phyloP scores from a whole-genome alignment of 2,113 vertebrate species.

The Gymnarchus niloticus region DNA sequence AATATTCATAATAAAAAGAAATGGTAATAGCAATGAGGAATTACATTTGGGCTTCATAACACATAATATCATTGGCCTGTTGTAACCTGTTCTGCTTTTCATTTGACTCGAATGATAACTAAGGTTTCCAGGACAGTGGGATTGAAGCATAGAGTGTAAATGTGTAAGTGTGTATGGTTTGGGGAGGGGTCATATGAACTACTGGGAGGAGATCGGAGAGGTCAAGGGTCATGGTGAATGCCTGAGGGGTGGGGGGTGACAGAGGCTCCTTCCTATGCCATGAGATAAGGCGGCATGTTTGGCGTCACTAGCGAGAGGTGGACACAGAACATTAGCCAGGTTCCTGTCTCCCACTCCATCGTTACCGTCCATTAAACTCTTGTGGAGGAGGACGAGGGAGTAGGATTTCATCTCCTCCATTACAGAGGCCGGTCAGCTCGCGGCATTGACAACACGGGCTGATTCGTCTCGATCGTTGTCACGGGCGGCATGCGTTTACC shows the following conservation, averaged over 20 bases:
- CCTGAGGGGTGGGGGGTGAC: background rate
- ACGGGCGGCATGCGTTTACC: no score
- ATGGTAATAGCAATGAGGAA: background rate
- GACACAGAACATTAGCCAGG: conserved; percentile 60
- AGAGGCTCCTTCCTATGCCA: conserved; percentile 36
- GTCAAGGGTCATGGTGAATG: conserved; percentile 43
- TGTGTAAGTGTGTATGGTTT: background rate
- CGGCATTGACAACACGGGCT: no score
- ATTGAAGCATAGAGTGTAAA: background rate
- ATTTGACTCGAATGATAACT: background rate
- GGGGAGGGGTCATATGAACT: conserved; percentile 33
- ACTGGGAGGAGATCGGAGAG: background rate
- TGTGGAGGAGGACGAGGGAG: no score
- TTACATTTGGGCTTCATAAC: background rate
- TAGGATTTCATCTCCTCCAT: conserved; percentile 12
- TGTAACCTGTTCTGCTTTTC: background rate
- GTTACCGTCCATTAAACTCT: no score
- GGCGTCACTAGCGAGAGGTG: conserved; percentile 59
- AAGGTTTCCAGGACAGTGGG: background rate
- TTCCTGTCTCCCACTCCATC: no score
- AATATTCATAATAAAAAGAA: background rate
- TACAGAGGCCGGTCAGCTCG: no score
- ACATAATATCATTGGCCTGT: background rate
- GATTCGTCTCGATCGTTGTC: no score
- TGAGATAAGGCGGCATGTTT: conserved; percentile 58